A percentile compares a stretch with the other conserved stretches of the same genome.
Conservation (phyloP, 2,797 vertebrate genomes). For the Sebastes steindachneri region DNA sequence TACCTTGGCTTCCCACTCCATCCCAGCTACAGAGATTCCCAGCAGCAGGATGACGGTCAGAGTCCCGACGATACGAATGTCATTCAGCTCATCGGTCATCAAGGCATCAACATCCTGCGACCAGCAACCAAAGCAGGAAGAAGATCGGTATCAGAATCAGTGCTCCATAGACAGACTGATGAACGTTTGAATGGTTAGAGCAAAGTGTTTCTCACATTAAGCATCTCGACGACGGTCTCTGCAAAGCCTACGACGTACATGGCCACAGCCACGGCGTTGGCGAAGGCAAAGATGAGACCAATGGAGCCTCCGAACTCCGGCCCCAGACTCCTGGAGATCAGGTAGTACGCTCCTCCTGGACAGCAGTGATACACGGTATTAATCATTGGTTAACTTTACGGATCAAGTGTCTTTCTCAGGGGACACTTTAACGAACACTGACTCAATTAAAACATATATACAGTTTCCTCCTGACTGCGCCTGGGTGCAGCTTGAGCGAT, state of each 20-base stretch:
- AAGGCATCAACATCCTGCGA: constrained; percentile 88
- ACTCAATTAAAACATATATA: not conserved
- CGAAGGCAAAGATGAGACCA: constrained; percentile 96
- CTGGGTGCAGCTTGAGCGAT: not conserved
- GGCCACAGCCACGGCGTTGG: constrained; percentile 96
- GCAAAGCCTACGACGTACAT: constrained; percentile 99
- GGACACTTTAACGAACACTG: not conserved
- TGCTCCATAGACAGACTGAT: not conserved
- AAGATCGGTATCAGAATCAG: fast-evolving
- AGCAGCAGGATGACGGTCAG: constrained; percentile 92
- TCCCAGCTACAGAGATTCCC: constrained; percentile 96
- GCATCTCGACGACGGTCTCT: constrained; percentile 94
- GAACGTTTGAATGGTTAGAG: fast-evolving
- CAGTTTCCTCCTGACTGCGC: not conserved
- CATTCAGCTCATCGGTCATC: constrained; percentile 93
- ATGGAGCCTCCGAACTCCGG: constrained; percentile 98
- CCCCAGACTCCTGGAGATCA: constrained; percentile 96
- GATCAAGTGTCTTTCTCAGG: not conserved
- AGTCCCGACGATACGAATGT: constrained; percentile 94
- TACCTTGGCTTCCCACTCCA: constrained; percentile 99
- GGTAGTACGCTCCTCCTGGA: constrained; percentile 94
- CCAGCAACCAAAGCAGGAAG: not conserved
- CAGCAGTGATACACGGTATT: not conserved
- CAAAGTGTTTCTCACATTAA: constrained; percentile 82
- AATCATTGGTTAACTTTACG: not conserved